These are phyloP conservation scores for Drosophila subsilvestris DNA, from an alignment of 2,888 invertebrate genomes.

Conservation along the genomic window DNA sequence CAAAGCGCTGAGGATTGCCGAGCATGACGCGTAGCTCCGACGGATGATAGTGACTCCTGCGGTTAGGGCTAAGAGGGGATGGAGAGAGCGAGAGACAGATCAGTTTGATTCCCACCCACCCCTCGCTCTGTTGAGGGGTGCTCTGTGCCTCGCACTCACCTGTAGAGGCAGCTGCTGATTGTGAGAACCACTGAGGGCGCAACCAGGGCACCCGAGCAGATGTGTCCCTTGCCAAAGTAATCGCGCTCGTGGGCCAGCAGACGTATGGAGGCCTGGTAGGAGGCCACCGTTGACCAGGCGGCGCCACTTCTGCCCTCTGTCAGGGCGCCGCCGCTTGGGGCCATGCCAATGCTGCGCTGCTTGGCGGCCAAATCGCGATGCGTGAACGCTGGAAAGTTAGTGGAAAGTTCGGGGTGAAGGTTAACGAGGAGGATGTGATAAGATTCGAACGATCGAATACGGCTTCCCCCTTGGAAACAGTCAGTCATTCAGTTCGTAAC, in stretches of 20 bases:
- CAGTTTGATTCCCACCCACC: neutral
- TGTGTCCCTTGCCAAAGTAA: slow-evolving; percentile 80
- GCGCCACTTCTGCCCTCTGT: neutral
- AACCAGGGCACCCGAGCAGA: slow-evolving; percentile 81
- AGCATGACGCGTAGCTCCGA: slow-evolving; percentile 77
- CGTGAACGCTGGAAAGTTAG: slow-evolving; percentile 53
- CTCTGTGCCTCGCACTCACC: slow-evolving; percentile 54
- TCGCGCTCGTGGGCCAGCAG: slow-evolving; percentile 62
- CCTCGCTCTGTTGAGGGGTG: neutral
- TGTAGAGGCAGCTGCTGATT: slow-evolving; percentile 75
- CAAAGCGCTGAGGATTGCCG: slow-evolving; percentile 71
- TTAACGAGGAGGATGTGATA: slow-evolving; percentile 16
- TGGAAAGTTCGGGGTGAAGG: slow-evolving; percentile 14
- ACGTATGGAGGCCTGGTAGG: slow-evolving; percentile 81
- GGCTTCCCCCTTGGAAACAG: slow-evolving; percentile 28
- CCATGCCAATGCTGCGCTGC: slow-evolving; percentile 42
- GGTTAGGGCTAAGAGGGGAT: slow-evolving; percentile 34
- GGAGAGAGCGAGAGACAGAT: neutral
- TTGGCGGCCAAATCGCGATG: slow-evolving; percentile 52
- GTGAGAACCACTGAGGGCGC: slow-evolving; percentile 79
- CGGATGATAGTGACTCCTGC: slow-evolving; percentile 71
- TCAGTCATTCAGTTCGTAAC: too few relatives aligned
- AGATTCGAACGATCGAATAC: slow-evolving; percentile 29
- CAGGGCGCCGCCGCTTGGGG: slow-evolving; percentile 8
- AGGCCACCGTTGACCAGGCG: slow-evolving; percentile 27